A percentile compares a stretch with the other conserved stretches of the same genome.
Evolutionary conservation across 2,888 invertebrate genomes (phyloP).

Genomic region (Pollenia labialis): DNA sequence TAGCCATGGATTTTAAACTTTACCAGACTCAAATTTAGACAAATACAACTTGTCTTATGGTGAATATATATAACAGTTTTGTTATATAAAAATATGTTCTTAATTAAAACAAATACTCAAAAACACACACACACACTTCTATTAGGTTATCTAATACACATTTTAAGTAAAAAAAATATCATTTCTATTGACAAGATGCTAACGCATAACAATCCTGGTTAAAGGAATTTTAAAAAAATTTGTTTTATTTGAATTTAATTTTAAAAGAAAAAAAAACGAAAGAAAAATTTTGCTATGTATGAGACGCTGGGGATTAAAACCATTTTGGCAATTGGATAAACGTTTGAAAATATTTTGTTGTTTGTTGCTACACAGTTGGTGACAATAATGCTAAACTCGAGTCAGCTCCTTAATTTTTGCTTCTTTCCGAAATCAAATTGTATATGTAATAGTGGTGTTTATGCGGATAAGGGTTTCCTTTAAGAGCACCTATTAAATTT

Average conservation of each 20-base stretch:
- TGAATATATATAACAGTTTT: background rate
- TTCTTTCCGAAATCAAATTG: too few species aligned
- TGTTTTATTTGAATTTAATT: background rate
- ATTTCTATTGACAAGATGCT: constrained; percentile 33
- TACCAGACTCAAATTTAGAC: constrained; percentile 22
- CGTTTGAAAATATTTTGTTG: constrained; percentile 5
- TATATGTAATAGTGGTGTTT: too few species aligned
- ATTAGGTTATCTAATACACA: background rate
- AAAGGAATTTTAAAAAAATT: background rate
- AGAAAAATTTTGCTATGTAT: constrained; percentile 8
- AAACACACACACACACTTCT: background rate
- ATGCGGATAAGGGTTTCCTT: too few species aligned
- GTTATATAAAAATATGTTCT: too few species aligned
- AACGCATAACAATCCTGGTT: constrained; percentile 6
- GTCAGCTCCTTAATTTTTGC: too few species aligned
- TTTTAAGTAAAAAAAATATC: constrained; percentile 1
- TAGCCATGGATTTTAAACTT: constrained; percentile 60
- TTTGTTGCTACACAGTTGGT: background rate
- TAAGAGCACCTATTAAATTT: too few species aligned
- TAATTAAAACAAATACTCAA: too few species aligned
- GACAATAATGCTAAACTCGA: background rate
- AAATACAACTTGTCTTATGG: constrained; percentile 18
- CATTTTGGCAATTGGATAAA: background rate
- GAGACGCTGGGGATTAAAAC: background rate
- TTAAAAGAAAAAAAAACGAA: background rate